Percentiles rank a stretch among this genome's conserved stretches.
Evolutionary conservation across 2,888 invertebrate species (phyloP).

Genomic region (Troides aeacus): DNA sequence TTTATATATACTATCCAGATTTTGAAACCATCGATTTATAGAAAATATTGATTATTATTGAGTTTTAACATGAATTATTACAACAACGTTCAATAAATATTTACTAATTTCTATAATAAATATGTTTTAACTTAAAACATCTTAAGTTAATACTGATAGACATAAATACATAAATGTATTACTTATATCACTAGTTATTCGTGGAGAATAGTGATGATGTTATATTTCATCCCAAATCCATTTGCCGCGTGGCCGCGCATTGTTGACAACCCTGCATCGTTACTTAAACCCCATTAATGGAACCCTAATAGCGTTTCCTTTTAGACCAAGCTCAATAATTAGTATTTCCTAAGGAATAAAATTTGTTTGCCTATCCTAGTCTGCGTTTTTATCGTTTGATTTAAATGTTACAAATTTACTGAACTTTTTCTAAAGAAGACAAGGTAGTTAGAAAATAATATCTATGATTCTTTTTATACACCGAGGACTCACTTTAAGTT

Average conservation of each 20-base stretch:
- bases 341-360: constrained; percentile 27
- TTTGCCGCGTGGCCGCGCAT: constrained; percentile 28
- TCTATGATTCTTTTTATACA: no score
- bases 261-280: constrained; percentile 29
- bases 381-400: neutral
- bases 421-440: neutral
- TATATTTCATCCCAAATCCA: constrained; percentile 24
- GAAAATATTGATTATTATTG: neutral
- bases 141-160: neutral
- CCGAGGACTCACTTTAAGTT: no score
- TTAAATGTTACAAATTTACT: neutral
- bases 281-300: constrained; percentile 29
- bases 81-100: no score
- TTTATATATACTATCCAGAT: neutral
- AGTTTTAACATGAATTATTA: neutral
- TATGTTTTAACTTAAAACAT: neutral
- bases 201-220: constrained; percentile 22
- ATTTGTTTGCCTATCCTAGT: neutral
- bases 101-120: neutral
- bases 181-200: constrained; percentile 24
- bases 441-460: neutral
- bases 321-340: constrained; percentile 37
- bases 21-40: neutral
- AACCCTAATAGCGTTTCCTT: constrained; percentile 36
- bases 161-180: constrained; percentile 10